Percentiles rank a stretch among this genome's conserved stretches.
Conservation (phyloP, 2,113 vertebrate species). For the Rhinolophus sinicus region DNA sequence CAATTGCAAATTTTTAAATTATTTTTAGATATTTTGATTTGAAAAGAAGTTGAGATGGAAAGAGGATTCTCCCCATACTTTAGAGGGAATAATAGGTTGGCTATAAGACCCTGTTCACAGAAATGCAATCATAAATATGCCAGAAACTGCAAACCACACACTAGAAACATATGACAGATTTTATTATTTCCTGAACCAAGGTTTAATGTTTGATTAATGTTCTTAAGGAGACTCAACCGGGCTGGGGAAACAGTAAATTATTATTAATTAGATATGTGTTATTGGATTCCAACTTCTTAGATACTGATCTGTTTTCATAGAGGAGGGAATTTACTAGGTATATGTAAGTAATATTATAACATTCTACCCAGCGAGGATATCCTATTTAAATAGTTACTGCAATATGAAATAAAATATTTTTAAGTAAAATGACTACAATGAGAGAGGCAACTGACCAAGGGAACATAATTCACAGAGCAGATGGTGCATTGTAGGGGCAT, state of each 20-base stretch:
- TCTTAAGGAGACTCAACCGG: background rate
- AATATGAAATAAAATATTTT: background rate
- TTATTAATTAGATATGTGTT: background rate
- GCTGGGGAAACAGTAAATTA: background rate
- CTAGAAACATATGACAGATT: background rate
- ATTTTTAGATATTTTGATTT: background rate
- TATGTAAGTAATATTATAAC: background rate
- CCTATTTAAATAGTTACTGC: background rate
- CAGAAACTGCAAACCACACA: too few species aligned
- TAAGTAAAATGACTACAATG: background rate
- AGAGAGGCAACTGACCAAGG: background rate
- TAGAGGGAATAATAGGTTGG: background rate
- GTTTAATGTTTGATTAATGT: too few species aligned
- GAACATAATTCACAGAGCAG: slow-evolving; percentile 40
- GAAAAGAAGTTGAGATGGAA: background rate
- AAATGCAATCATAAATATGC: background rate
- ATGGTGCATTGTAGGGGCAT: background rate
- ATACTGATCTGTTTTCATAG: background rate
- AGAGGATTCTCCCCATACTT: background rate
- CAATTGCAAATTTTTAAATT: background rate
- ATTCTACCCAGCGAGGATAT: background rate
- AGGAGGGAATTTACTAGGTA: background rate
- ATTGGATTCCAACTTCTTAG: background rate
- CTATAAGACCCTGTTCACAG: background rate
- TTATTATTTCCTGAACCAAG: background rate